Evolutionary conservation across 1,140 invertebrate genomes (phyloP).

Genomic region (Drosophila fuyamai): DNA sequence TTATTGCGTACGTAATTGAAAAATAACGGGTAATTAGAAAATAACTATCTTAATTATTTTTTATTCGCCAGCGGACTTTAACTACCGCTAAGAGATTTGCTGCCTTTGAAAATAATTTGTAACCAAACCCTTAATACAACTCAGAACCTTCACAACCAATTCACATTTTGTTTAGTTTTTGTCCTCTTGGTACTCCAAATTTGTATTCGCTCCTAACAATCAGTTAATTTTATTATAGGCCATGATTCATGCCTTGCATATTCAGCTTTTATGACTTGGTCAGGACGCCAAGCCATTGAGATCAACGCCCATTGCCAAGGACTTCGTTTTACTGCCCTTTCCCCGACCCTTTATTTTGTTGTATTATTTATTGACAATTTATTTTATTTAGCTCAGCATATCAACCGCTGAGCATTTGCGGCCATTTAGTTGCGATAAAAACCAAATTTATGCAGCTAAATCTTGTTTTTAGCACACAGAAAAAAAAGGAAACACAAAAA

Average conservation of each 20-base stretch:
- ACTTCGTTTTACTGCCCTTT: conserved; percentile 8
- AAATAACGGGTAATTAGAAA: conserved; percentile 3
- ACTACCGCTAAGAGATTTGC: neutral
- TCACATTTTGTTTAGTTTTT: too few species aligned
- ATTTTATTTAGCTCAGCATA: conserved; percentile 72
- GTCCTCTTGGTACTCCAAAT: neutral
- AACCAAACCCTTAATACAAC: neutral
- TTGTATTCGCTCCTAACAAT: conserved; percentile 14
- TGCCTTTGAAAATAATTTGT: too few species aligned
- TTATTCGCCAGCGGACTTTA: neutral
- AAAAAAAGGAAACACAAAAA: conserved; percentile 23
- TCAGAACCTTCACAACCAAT: neutral
- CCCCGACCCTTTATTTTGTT: conserved; percentile 11
- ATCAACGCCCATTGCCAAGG: conserved; percentile 50
- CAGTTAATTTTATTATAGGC: conserved; percentile 31
- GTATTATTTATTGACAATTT: conserved; percentile 69
- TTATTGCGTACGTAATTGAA: conserved; percentile 20
- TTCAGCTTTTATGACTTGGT: conserved; percentile 46
- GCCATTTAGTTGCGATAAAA: conserved; percentile 80
- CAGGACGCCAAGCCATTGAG: conserved; percentile 19
- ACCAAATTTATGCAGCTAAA: conserved; percentile 72
- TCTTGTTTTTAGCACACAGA: conserved; percentile 33
- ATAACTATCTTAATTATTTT: conserved; percentile 6
- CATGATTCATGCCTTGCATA: conserved; percentile 47
- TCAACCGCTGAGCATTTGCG: conserved; percentile 70